Evolutionary conservation across 2,888 invertebrate genomes (phyloP).

Genomic region (Aspidiotus destructor): DNA sequence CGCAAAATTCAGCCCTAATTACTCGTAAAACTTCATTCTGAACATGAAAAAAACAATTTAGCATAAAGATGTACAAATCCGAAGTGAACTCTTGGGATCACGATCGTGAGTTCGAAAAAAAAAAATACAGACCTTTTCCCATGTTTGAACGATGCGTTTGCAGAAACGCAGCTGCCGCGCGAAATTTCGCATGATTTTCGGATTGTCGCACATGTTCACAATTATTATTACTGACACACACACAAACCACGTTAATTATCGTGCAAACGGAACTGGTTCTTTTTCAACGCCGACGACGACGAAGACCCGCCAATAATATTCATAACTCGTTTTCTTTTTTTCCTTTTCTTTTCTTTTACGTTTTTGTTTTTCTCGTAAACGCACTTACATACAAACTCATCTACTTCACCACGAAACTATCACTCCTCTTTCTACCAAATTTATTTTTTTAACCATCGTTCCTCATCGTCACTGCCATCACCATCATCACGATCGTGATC

Average conservation of each 20-base stretch:
- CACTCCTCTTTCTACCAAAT: neutral
- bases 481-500: too few species aligned
- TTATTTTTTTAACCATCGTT: neutral
- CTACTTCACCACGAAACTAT: too few species aligned
- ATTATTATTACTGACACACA: neutral
- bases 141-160: neutral
- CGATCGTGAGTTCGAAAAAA: too few species aligned
- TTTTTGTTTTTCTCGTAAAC: too few species aligned
- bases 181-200: neutral
- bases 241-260: neutral
- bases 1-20: too few species aligned
- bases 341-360: neutral
- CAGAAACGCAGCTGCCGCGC: slow-evolving; percentile 1
- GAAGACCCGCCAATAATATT: neutral
- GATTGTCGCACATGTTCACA: slow-evolving; percentile 1
- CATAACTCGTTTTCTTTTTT: neutral
- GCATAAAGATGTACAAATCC: too few species aligned
- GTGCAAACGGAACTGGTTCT: neutral
- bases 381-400: too few species aligned
- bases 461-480: too few species aligned
- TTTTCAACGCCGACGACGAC: neutral
- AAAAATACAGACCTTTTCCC: neutral
- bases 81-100: too few species aligned
- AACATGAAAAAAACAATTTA: neutral
- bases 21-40: too few species aligned